Percentiles rank a stretch among this genome's conserved stretches.
These are phyloP conservation scores for Pantelozetes paolii DNA, from an alignment of 2,888 invertebrate genomes.

Conservation along the genomic window DNA sequence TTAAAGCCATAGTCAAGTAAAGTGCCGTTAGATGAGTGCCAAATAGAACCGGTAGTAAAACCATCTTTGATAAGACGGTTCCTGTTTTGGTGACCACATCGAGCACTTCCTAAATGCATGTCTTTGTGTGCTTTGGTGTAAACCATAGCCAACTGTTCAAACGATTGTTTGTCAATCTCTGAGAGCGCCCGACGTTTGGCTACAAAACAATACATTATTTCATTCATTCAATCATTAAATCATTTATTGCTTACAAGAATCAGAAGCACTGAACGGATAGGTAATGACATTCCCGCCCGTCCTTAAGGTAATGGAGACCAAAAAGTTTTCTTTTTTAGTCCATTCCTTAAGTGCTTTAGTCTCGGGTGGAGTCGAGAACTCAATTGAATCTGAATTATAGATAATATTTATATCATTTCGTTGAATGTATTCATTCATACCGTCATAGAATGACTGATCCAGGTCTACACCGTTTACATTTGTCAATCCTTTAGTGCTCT, in stretches of 20 bases:
- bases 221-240: background rate
- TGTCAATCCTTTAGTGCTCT: constrained; percentile 18
- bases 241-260: background rate
- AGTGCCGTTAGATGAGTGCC: constrained; percentile 10
- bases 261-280: constrained; percentile 20
- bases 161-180: constrained; percentile 19
- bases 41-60: constrained; percentile 26
- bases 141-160: constrained; percentile 30
- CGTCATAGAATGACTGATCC: constrained; percentile 42
- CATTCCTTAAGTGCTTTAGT: constrained; percentile 43
- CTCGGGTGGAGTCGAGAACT: constrained; percentile 29
- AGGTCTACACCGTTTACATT: constrained; percentile 38
- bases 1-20: constrained; percentile 25
- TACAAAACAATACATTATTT: background rate
- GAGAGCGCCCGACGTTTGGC: background rate
- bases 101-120: constrained; percentile 33
- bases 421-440: background rate
- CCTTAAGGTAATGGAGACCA: background rate
- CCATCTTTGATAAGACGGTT: constrained; percentile 28
- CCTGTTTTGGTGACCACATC: constrained; percentile 17
- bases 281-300: constrained; percentile 25
- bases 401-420: background rate
- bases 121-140: constrained; percentile 29
- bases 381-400: background rate
- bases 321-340: constrained; percentile 30